These are phyloP conservation scores for Zosterops pallidus DNA, from an alignment of 2,113 vertebrate genomes.

Conservation along the genomic window DNA sequence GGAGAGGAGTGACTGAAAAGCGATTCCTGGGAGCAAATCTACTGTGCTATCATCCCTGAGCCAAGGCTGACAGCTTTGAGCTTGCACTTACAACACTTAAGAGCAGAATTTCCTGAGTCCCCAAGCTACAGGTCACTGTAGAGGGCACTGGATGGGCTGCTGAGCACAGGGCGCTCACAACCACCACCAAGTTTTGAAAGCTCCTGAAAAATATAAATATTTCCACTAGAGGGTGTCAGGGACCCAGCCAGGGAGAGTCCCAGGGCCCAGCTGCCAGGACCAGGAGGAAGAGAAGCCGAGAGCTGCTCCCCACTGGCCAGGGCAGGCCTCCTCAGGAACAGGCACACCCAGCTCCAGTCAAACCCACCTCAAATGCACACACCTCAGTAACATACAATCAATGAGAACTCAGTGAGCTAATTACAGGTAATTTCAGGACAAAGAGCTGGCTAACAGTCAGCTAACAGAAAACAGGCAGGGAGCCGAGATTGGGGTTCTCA, in stretches of 20 bases:
- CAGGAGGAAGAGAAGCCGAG: neutral
- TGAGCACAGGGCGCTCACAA: neutral
- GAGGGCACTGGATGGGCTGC: neutral
- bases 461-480: neutral
- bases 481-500: neutral
- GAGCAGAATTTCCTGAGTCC: neutral
- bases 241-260: neutral
- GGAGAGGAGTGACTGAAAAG: neutral
- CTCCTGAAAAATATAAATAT: neutral
- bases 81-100: neutral
- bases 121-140: neutral
- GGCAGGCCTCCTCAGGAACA: neutral
- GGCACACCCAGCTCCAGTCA: neutral
- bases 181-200: neutral
- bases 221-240: slow-evolving; percentile 61
- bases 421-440: neutral
- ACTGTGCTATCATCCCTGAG: neutral
- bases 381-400: rapidly evolving
- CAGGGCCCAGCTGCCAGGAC: neutral
- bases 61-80: neutral
- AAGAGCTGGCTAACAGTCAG: neutral
- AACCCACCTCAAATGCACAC: neutral
- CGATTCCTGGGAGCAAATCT: neutral
- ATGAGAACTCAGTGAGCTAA: rapidly evolving
- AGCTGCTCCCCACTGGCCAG: neutral